Evolutionary conservation across 2,797 vertebrate species (phyloP), one percentile per base, ranked within the genome.

Genomic region (Labroides dimidiatus): DNA sequence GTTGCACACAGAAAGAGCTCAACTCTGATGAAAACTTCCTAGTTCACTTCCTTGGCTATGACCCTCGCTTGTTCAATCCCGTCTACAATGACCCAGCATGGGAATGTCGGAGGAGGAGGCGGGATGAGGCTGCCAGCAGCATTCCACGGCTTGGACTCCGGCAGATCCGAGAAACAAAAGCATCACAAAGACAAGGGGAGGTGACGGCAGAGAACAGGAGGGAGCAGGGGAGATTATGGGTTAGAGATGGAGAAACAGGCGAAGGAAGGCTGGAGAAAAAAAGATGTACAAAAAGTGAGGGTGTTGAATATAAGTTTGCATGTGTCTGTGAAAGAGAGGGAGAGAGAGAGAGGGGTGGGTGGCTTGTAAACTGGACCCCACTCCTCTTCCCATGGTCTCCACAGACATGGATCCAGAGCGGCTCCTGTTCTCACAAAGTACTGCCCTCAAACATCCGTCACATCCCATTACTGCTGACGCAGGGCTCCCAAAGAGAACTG

Each of bases 11-110:
- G 73, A 90, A 71, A 55, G 69, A 76, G 73, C 65, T 82, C 77
- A 87, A 91, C 75, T 85, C 85, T 87, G 87, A 80, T 78, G 79
- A 92, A 93, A 91, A 93, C 93, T 92, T 94, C 91, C 93, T 90
- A 85, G 86, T 93, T 93, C 86, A 91, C 90, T 94, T 94, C 91
- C 92, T 92, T 75, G 84, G 81, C 71, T 85, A 69, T 93, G 92
- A 93, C 90, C 92, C 77, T 57, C 4, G 12, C 69, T 80, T 44
- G 37, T 67, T 87, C 77, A 72, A 87, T 91, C 89, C 89, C 90
- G 89, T 89, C 91, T 89, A 93, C 90, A 92, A 90, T 91, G 91
- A 86, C 86, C 85, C 81, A 80, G 78, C 80, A 81, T 81, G 86
- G 90, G 88, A 92, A 93, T 91, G 90, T 71, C 75, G 78, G 67